These are phyloP conservation scores for Amblyopsis rosae DNA, from an alignment of 2,113 vertebrate species.

Conservation along the genomic window DNA sequence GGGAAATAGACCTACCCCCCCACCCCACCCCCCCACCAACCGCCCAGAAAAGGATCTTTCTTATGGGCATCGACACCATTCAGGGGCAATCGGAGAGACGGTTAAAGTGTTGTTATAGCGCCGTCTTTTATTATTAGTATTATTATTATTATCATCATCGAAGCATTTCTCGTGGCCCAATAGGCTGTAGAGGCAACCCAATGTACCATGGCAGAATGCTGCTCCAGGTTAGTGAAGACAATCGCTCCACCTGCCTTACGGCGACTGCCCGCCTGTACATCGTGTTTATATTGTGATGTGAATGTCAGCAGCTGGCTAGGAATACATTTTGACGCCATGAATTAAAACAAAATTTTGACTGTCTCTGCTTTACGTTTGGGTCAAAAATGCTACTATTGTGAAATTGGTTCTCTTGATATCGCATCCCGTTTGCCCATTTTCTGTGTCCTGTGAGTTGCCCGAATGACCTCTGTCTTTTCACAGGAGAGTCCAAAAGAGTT, in stretches of 20 bases:
- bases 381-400: slow-evolving; percentile 57
- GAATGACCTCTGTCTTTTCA: slow-evolving; percentile 36
- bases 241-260: slow-evolving; percentile 71
- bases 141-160: slow-evolving; percentile 21
- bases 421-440: slow-evolving; percentile 28
- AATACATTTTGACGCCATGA: slow-evolving; percentile 44
- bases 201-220: slow-evolving; percentile 9
- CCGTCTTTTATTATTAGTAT: background rate
- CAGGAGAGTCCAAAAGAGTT: slow-evolving; percentile 46
- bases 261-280: slow-evolving; percentile 54
- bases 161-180: slow-evolving; percentile 21
- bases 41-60: background rate
- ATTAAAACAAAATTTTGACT: slow-evolving; percentile 22
- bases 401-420: slow-evolving; percentile 56
- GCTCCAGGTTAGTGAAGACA: slow-evolving; percentile 57
- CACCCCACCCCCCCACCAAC: too few relatives aligned
- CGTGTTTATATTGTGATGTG: slow-evolving; percentile 76
- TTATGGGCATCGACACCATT: background rate
- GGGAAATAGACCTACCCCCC: too few relatives aligned
- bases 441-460: slow-evolving; percentile 41
- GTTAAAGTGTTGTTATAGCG: background rate
- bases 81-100: background rate
- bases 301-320: slow-evolving; percentile 58
- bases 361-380: slow-evolving; percentile 53
- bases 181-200: background rate